These are phyloP conservation scores for Porites rus DNA, from an alignment of 92 coral and sea anemone species.

Conservation along the genomic window DNA sequence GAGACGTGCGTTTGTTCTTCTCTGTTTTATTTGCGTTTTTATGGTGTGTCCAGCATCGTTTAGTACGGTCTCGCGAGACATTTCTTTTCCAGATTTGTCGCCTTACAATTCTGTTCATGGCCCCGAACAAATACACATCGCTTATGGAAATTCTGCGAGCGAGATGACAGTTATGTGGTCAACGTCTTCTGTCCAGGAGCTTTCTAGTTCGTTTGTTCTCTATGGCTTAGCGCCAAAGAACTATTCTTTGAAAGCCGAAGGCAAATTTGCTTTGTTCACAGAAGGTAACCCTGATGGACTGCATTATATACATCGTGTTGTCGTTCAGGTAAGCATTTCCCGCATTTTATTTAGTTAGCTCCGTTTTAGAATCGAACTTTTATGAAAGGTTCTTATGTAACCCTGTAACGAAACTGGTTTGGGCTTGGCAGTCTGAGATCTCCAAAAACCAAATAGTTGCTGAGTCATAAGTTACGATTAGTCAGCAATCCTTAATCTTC, in stretches of 20 bases:
- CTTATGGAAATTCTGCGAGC: constrained; percentile 73
- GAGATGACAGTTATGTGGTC: constrained; percentile 86
- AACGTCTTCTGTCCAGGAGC: constrained; percentile 47
- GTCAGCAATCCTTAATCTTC: too few relatives aligned
- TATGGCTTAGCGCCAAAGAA: constrained; percentile 72
- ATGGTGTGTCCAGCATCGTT: constrained; percentile 2
- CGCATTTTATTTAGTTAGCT: too few relatives aligned
- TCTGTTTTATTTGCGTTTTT: not conserved
- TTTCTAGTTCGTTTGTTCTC: constrained; percentile 65
- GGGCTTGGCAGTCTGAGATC: too few relatives aligned
- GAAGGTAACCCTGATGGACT: constrained; percentile 85
- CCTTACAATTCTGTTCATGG: constrained; percentile 53
- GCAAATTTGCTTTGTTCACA: constrained; percentile 66
- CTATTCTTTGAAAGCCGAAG: constrained; percentile 60
- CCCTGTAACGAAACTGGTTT: too few relatives aligned
- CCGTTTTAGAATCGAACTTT: not conserved
- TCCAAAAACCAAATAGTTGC: too few relatives aligned
- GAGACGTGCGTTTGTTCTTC: too few relatives aligned
- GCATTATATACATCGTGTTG: constrained; percentile 75
- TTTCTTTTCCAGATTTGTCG: constrained; percentile 18
- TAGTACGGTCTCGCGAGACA: not conserved
- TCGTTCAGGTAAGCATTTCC: constrained; percentile 54
- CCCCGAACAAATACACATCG: constrained; percentile 82
- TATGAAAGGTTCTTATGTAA: not conserved
- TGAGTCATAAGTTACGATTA: too few relatives aligned